A percentile compares a stretch with the other conserved stretches of the same genome.
Conservation (phyloP, 1,140 invertebrate genomes). For the Lepidurus arcticus region DNA sequence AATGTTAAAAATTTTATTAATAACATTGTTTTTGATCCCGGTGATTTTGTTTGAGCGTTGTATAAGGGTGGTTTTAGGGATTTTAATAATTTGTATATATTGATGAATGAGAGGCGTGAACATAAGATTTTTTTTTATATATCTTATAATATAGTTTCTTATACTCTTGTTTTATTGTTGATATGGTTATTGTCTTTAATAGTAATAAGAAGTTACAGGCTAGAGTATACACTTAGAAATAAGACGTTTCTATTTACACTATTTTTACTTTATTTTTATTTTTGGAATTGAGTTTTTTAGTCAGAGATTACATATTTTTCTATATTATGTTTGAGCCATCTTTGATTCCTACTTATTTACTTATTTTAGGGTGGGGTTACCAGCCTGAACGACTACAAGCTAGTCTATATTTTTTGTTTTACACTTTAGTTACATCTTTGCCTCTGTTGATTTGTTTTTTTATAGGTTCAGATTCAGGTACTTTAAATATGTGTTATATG, state of each 20-base stretch:
- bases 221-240: conserved; percentile 46
- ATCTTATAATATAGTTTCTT: conserved; percentile 44
- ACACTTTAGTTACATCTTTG: conserved; percentile 56
- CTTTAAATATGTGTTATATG: conserved; percentile 43
- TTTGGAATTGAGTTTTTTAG: conserved; percentile 46
- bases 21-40: neutral
- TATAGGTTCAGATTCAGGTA: conserved; percentile 45
- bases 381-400: no score
- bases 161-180: conserved; percentile 49
- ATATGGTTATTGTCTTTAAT: conserved; percentile 52
- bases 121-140: no score
- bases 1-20: conserved; percentile 27
- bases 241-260: conserved; percentile 51
- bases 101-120: no score
- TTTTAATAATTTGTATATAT: neutral
- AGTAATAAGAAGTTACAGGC: conserved; percentile 48
- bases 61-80: neutral
- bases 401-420: conserved; percentile 61
- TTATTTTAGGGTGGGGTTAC: conserved; percentile 59
- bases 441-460: conserved; percentile 54
- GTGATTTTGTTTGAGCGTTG: neutral
- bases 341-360: conserved; percentile 56
- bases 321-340: conserved; percentile 61
- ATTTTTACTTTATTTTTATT: neutral
- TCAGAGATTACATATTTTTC: conserved; percentile 56